Evolutionary conservation across 2,113 vertebrate species (phyloP).

Genomic region (Conger conger): DNA sequence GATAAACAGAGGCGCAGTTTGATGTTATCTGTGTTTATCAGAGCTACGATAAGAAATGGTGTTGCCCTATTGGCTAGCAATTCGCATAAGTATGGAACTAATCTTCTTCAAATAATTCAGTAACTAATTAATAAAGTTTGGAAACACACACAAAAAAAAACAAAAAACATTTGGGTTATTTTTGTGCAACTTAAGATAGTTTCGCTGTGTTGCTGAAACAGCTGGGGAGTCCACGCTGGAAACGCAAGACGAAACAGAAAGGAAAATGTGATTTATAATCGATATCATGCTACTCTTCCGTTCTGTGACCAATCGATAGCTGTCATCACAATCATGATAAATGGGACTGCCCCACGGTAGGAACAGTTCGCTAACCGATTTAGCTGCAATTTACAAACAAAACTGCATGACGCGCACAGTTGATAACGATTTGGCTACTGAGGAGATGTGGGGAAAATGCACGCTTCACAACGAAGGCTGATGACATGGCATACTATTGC

Average conservation of each 20-base stretch:
- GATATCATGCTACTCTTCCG: conserved; percentile 60
- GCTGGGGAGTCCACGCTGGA: neutral
- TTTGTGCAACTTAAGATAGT: conserved; percentile 1
- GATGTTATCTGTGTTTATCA: neutral
- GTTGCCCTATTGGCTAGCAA: neutral
- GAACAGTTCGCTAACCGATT: neutral
- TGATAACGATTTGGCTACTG: conserved; percentile 16
- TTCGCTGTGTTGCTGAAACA: neutral
- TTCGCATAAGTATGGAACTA: neutral
- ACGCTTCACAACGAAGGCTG: conserved; percentile 35
- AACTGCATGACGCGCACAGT: conserved; percentile 1
- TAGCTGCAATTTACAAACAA: neutral
- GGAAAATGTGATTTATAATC: conserved; percentile 61
- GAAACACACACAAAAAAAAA: neutral
- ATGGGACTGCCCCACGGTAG: conserved; percentile 1
- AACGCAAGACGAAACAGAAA: conserved; percentile 15
- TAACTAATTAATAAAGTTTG: neutral
- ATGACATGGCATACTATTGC: conserved; percentile 41
- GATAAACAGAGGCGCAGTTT: neutral
- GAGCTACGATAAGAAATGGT: neutral
- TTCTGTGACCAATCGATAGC: conserved; percentile 65
- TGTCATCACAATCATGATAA: conserved; percentile 25
- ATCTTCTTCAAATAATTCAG: neutral
- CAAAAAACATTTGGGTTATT: neutral
- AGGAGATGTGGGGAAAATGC: conserved; percentile 33